These are phyloP conservation scores for Oscarella lobularis DNA, from an alignment of 37 sponge, comb jelly and placozoan genomes.

Conservation along the genomic window DNA sequence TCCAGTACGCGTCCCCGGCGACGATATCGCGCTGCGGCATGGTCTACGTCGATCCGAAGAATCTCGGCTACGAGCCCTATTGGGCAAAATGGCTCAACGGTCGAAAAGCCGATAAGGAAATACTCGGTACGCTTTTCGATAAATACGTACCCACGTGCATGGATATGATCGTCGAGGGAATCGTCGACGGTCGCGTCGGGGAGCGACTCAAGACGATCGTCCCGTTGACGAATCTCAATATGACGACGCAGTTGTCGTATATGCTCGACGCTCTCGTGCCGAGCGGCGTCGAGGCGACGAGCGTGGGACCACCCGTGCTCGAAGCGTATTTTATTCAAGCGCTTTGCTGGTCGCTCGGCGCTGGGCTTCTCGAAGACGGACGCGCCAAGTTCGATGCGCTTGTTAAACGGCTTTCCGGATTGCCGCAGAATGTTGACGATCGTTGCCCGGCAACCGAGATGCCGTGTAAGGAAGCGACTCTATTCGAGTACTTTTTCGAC, in stretches of 20 bases:
- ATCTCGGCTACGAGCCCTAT: constrained; percentile 87
- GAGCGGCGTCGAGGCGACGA: constrained; percentile 23
- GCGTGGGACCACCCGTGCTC: constrained; percentile 26
- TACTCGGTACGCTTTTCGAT: constrained; percentile 50
- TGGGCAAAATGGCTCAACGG: constrained; percentile 80
- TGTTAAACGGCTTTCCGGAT: constrained; percentile 63
- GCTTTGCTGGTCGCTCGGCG: constrained; percentile 92
- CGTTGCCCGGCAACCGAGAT: constrained; percentile 34
- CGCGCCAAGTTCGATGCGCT: constrained; percentile 75
- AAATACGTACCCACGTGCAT: constrained; percentile 84
- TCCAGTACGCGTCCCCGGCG: constrained; percentile 98
- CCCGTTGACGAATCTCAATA: constrained; percentile 81
- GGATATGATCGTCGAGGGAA: constrained; percentile 78
- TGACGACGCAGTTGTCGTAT: constrained; percentile 73
- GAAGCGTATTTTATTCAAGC: constrained; percentile 74
- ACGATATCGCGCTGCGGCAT: constrained; percentile 99
- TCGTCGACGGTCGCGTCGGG: constrained; percentile 71
- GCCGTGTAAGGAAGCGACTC: constrained; percentile 61
- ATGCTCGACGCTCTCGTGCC: constrained; percentile 84
- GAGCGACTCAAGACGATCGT: constrained; percentile 87
- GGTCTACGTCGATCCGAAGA: constrained; percentile 99
- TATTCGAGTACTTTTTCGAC: constrained; percentile 90
- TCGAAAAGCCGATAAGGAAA: constrained; percentile 45
- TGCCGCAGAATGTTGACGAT: constrained; percentile 49
- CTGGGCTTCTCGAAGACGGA: constrained; percentile 80